Percentiles rank a stretch among this genome's conserved stretches.
These are phyloP conservation scores for Melanerpes aurifrons DNA, from an alignment of 2,113 vertebrate species.

Conservation along the genomic window DNA sequence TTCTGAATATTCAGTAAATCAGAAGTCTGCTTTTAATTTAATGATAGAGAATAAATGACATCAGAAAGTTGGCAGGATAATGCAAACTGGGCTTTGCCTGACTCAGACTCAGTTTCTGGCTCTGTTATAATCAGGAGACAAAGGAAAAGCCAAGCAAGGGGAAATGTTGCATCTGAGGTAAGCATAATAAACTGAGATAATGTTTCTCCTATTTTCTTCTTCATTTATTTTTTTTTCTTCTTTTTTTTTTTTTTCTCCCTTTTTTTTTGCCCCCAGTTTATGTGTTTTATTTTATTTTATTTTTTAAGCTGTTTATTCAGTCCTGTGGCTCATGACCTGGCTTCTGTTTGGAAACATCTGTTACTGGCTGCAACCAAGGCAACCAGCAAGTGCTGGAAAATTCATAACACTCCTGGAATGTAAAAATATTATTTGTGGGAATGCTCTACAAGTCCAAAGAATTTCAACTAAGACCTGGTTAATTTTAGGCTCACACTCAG, in stretches of 20 bases:
- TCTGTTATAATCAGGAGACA: background rate
- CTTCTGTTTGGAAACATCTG: conserved; percentile 59
- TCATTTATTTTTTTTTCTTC: background rate
- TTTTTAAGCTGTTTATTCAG: background rate
- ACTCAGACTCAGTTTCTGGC: background rate
- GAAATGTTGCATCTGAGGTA: conserved; percentile 30
- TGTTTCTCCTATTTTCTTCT: background rate
- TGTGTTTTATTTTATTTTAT: background rate
- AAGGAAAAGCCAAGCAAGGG: conserved; percentile 6
- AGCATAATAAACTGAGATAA: background rate
- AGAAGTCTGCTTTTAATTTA: conserved; percentile 30
- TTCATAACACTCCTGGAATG: conserved; percentile 50
- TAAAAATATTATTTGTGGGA: conserved; percentile 29
- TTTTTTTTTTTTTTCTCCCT: background rate
- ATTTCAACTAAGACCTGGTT: background rate
- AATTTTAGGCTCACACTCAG: background rate
- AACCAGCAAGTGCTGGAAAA: conserved; percentile 41
- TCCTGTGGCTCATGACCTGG: conserved; percentile 27
- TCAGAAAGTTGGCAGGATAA: conserved; percentile 26
- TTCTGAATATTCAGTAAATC: background rate
- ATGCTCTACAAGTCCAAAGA: background rate
- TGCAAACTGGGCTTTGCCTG: conserved; percentile 24
- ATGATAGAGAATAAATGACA: conserved; percentile 3
- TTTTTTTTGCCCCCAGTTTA: no score
- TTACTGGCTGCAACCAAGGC: conserved; percentile 29